These are phyloP conservation scores for Bovichtus variegatus DNA, from an alignment of 2,797 vertebrate genomes.

Conservation along the genomic window DNA sequence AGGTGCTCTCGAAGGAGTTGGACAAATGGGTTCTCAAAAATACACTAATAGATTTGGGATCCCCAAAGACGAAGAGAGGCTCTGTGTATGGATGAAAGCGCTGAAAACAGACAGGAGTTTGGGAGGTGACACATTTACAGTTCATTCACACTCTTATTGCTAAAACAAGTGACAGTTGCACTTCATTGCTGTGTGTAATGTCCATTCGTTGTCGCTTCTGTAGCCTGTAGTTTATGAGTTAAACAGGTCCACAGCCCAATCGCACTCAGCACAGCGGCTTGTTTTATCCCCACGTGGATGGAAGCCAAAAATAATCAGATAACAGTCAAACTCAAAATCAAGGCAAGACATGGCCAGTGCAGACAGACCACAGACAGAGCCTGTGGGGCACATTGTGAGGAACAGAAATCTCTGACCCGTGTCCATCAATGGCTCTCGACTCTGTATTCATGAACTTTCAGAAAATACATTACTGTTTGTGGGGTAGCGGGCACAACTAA, in stretches of 20 bases:
- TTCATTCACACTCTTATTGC: slow-evolving; percentile 19
- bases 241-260: neutral
- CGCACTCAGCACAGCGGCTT: neutral
- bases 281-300: slow-evolving; percentile 29
- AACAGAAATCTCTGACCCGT: slow-evolving; percentile 19
- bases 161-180: slow-evolving; percentile 1
- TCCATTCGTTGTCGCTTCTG: slow-evolving; percentile 8
- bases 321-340: slow-evolving; percentile 22
- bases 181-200: slow-evolving; percentile 1
- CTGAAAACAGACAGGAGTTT: slow-evolving; percentile 2
- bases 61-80: slow-evolving; percentile 10
- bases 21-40: slow-evolving; percentile 38
- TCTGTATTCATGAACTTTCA: slow-evolving; percentile 9
- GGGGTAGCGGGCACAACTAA: neutral
- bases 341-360: slow-evolving; percentile 9
- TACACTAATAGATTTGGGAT: slow-evolving; percentile 23
- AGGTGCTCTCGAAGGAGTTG: slow-evolving; percentile 44
- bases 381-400: slow-evolving; percentile 9
- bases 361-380: neutral
- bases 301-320: slow-evolving; percentile 29
- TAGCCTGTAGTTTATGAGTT: neutral
- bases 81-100: slow-evolving; percentile 2
- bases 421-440: neutral
- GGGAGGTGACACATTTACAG: slow-evolving; percentile 3
- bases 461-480: neutral